Evolutionary conservation across 2,888 invertebrate species (phyloP).

Genomic region (Byasa hedistus): DNA sequence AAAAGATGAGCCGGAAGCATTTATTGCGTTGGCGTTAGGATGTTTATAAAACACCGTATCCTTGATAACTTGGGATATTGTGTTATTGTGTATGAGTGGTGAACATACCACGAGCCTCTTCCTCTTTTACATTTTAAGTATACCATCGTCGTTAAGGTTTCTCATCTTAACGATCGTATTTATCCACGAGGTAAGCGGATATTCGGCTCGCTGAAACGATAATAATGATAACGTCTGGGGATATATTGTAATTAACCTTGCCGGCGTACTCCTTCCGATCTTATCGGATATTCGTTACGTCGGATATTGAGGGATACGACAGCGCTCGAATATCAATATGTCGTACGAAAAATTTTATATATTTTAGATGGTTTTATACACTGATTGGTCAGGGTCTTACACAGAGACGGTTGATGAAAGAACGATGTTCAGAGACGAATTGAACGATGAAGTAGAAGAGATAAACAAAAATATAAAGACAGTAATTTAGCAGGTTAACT

Average conservation of each 20-base stretch:
- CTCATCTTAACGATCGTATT: neutral
- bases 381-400: too few relatives aligned
- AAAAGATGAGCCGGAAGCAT: too few relatives aligned
- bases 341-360: neutral
- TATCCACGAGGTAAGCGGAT: neutral
- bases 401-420: too few relatives aligned
- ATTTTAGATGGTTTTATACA: too few relatives aligned
- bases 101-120: neutral
- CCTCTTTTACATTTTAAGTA: neutral
- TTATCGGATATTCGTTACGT: conserved; percentile 9
- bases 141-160: neutral
- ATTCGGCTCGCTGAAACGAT: conserved; percentile 1
- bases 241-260: conserved; percentile 3
- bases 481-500: too few relatives aligned
- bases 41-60: too few relatives aligned
- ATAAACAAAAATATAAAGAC: too few relatives aligned
- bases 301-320: conserved; percentile 4
- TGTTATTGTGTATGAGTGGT: neutral
- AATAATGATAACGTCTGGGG: conserved; percentile 2
- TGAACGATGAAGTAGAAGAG: too few relatives aligned
- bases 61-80: too few relatives aligned
- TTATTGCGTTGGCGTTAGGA: too few relatives aligned
- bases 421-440: too few relatives aligned
- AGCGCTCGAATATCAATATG: neutral
- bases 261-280: neutral